phyloP scores from a whole-genome alignment of 2,888 invertebrate species.

The Folsomia manolachei region DNA sequence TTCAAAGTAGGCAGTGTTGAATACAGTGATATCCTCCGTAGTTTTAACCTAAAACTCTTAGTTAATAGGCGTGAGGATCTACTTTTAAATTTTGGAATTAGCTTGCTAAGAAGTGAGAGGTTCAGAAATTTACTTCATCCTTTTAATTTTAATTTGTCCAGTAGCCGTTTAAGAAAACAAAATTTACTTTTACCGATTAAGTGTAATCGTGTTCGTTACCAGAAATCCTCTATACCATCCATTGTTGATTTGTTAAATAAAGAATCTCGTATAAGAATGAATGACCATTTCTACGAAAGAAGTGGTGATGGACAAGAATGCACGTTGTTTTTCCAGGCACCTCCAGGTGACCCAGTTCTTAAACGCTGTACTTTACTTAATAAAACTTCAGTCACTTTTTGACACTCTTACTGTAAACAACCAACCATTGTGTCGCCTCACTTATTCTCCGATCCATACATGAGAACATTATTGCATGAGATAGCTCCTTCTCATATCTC shows the following conservation, averaged over 20 bases:
- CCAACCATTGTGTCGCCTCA: too few species aligned
- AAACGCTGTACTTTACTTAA: too few species aligned
- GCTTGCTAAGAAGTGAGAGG: not conserved
- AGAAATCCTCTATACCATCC: not conserved
- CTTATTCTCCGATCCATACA: too few species aligned
- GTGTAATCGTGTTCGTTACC: not conserved
- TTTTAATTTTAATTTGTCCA: not conserved
- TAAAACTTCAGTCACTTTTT: too few species aligned
- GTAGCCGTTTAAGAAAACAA: not conserved
- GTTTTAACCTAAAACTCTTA: not conserved
- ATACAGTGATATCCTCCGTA: not conserved
- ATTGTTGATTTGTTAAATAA: not conserved
- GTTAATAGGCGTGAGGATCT: not conserved
- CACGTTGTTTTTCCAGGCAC: too few species aligned
- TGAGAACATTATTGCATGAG: too few species aligned
- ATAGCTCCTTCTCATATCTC: too few species aligned
- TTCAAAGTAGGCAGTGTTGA: not conserved
- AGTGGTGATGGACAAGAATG: too few species aligned
- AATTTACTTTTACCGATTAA: not conserved
- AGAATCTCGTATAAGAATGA: not conserved
- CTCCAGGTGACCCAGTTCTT: too few species aligned
- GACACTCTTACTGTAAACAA: too few species aligned
- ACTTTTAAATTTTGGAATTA: not conserved
- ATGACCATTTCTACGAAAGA: too few species aligned
- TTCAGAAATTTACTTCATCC: not conserved